Evolutionary conservation across 92 coral and sea anemone species (phyloP), one percentile per base, ranked within the genome.

Genomic region (Porites evermanni): DNA sequence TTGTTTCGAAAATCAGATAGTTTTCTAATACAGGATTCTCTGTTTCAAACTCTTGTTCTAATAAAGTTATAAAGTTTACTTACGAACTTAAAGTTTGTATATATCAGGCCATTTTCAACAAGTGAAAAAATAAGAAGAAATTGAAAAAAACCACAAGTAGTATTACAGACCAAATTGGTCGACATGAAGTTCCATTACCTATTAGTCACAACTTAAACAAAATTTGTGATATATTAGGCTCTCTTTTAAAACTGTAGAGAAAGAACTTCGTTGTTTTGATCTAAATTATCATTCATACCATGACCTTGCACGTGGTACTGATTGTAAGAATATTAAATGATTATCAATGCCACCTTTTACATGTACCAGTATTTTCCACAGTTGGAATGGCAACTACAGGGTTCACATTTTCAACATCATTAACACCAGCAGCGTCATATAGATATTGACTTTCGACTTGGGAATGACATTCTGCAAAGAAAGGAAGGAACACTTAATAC

Each of bases 21-120:
- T 64, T 64, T 71, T 71, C 76, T 2, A 71, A 14, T 29, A 71
- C 59, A 71, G 76, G 59, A 32, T 71, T 32, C 59, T 12, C 76
- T 14, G 2, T 71, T 32, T 12, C 21, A 71, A 71, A 64, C 17
- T 3, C 67, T 64, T 64, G 16, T 64, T 6, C 67, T 64, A 64
- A 1, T 56, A 26, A 26, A 1, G 10, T 56, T 1, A 13, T 56
- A 8, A 56, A 56, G 11, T 56, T 56, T 13, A 56, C 10, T 8
- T 8, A 56, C 61, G 14, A 56, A 8, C 61, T 8, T 56, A 13
- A 56, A 56, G 61, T 56, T 56, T 8, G 11, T 56, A 56, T 56
- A 56, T 56, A 56, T 56, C 61, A 13, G 14, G 11, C 61, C 10
- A 13, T 56, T 56, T 56, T 56, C 1, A 56, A 13, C 61, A 8